Conservation (phyloP, 1,140 invertebrate species). For the Drosophila elegans region DNA sequence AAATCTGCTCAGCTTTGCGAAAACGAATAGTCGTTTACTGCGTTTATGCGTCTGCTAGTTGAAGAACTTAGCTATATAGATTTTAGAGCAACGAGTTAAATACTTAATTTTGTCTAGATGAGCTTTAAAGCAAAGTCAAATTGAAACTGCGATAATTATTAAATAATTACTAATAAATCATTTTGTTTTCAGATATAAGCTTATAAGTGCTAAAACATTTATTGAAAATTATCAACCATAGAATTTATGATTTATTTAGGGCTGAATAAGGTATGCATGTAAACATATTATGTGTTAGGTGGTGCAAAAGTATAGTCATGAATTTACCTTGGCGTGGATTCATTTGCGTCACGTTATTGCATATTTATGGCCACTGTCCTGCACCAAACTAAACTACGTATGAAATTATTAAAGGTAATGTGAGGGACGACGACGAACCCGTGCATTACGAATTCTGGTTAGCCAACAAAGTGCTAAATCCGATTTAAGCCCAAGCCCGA, state of each 20-base stretch:
- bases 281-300: not conserved
- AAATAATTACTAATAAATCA: no score
- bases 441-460: slow-evolving; percentile 56
- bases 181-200: no score
- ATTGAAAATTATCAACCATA: no score
- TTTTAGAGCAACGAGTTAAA: no score
- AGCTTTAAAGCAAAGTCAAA: no score
- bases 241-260: not conserved
- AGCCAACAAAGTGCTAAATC: slow-evolving; percentile 72
- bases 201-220: no score
- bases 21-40: not conserved
- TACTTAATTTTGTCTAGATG: no score
- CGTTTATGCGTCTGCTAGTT: not conserved
- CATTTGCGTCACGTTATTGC: slow-evolving; percentile 56
- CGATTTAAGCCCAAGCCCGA: slow-evolving; percentile 59
- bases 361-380: slow-evolving; percentile 52
- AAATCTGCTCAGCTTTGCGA: slow-evolving; percentile 49
- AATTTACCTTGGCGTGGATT: slow-evolving; percentile 35
- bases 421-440: slow-evolving; percentile 21
- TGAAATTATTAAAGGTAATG: slow-evolving; percentile 72
- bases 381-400: slow-evolving; percentile 28
- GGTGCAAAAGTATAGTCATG: slow-evolving; percentile 20
- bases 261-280: not conserved
- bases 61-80: not conserved
- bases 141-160: no score